Evolutionary conservation across 1,140 invertebrate species (phyloP).

Genomic region (Drosophila ohnishii): DNA sequence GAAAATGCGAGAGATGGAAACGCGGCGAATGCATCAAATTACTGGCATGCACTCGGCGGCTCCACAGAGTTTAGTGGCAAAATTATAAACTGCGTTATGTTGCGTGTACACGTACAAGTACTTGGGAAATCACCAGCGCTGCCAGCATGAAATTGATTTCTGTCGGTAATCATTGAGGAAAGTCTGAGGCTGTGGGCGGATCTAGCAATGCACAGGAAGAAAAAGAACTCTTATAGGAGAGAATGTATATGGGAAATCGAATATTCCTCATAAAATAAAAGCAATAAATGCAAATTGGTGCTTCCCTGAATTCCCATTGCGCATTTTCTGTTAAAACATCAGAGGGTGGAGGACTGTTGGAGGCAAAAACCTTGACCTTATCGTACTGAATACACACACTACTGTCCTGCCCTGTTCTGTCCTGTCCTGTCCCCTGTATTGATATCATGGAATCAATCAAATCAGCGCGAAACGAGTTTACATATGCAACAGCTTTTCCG

Average conservation of each 20-base stretch:
- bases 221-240: background rate
- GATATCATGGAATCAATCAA: conserved; percentile 69
- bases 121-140: conserved; percentile 17
- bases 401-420: background rate
- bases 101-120: conserved; percentile 22
- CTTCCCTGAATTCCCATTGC: conserved; percentile 2
- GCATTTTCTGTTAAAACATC: conserved; percentile 3
- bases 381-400: conserved; percentile 10
- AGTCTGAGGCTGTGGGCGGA: conserved; percentile 16
- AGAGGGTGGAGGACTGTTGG: background rate
- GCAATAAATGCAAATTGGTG: background rate
- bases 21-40: conserved; percentile 34
- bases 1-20: conserved; percentile 41
- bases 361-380: conserved; percentile 57
- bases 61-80: conserved; percentile 25
- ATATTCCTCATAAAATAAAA: conserved; percentile 2
- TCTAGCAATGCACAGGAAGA: conserved; percentile 5
- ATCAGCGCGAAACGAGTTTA: conserved; percentile 47
- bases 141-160: conserved; percentile 39
- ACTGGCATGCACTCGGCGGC: conserved; percentile 31
- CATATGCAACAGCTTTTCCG: conserved; percentile 42
- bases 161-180: conserved; percentile 31
- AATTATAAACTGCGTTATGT: conserved; percentile 49
- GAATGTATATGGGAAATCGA: background rate
- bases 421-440: conserved; percentile 14